Evolutionary conservation across 2,113 vertebrate genomes (phyloP).

Genomic region (Grantiella picta): DNA sequence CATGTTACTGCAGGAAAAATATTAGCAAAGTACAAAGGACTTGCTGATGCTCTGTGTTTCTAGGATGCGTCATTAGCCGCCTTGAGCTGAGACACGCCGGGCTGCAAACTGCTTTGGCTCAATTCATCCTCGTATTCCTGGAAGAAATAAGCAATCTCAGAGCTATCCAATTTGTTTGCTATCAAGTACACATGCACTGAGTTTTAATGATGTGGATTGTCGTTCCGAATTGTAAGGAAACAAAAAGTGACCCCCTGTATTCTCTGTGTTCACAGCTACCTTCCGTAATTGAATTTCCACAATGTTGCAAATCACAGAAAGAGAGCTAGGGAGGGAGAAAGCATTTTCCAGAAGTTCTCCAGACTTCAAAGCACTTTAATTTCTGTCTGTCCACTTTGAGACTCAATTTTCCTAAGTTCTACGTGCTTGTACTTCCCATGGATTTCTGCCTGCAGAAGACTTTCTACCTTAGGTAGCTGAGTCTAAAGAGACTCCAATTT

Average conservation of each 20-base stretch:
- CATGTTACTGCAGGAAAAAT: constrained; percentile 12
- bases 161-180: constrained; percentile 16
- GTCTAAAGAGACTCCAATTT: not conserved
- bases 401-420: not conserved
- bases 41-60: constrained; percentile 47
- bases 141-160: constrained; percentile 41
- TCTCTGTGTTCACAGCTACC: not conserved
- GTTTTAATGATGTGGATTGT: not conserved
- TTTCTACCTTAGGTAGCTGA: fast-evolving
- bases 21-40: constrained; percentile 34
- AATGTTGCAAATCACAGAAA: not conserved
- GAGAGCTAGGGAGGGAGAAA: not conserved
- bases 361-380: not conserved
- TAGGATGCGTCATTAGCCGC: constrained; percentile 39
- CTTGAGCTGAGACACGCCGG: constrained; percentile 5
- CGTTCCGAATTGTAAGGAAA: not conserved
- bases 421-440: not conserved
- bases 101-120: constrained; percentile 34
- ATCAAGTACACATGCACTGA: not conserved
- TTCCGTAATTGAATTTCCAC: not conserved
- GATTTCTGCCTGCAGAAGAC: not conserved
- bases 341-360: not conserved
- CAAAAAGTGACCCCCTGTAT: not conserved
- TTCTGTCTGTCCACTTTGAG: not conserved
- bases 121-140: not conserved